phyloP scores from a whole-genome alignment of 2,797 vertebrate species.

The Morus bassanus region DNA sequence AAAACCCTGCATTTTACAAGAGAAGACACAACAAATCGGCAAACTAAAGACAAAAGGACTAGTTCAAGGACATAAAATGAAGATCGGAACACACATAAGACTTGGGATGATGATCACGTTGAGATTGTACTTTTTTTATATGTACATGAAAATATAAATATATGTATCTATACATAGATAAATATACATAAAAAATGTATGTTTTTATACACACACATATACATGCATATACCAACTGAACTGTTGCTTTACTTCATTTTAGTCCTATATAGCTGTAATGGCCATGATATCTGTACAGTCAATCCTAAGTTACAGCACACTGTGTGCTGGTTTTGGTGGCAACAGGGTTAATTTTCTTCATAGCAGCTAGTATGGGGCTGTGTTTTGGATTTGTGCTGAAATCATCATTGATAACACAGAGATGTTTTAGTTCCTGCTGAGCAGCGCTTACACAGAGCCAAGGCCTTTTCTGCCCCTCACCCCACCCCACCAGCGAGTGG shows the following conservation, averaged over 20 bases:
- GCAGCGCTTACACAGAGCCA: no score
- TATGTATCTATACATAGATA: neutral
- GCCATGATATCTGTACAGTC: neutral
- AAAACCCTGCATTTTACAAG: neutral
- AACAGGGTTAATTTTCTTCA: no score
- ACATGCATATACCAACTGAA: neutral
- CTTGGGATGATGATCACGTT: neutral
- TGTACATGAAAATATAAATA: neutral
- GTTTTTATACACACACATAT: rapidly evolving
- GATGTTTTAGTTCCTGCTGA: no score
- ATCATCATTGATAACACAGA: no score
- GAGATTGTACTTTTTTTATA: neutral
- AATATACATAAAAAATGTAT: no score
- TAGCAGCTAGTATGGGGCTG: no score
- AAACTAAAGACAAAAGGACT: neutral
- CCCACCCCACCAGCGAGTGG: no score
- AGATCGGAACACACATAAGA: neutral
- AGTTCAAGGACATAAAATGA: neutral
- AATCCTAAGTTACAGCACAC: neutral
- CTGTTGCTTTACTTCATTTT: neutral
- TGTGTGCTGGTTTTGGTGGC: no score
- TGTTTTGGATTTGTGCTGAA: no score
- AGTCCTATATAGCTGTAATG: neutral
- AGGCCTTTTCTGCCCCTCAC: no score
- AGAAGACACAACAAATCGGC: neutral